phyloP scores from a whole-genome alignment of 2,797 vertebrate genomes.

The Galago senegalensis region DNA sequence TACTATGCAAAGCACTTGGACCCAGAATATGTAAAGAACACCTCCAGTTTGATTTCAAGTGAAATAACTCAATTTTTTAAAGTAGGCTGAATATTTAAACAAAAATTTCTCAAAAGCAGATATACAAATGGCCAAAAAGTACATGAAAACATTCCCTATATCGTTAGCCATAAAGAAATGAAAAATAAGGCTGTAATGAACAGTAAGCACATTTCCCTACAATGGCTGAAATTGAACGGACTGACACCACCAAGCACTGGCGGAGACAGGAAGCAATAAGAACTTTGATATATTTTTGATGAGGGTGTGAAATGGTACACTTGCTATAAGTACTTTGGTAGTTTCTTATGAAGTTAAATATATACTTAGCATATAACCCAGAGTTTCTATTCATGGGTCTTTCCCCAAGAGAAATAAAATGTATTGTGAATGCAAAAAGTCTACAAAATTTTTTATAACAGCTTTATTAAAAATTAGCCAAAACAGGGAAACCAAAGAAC shows the following conservation, averaged over 20 bases:
- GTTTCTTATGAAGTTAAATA: conserved; percentile 32
- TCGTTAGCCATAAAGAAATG: conserved; percentile 1
- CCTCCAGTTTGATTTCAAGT: not conserved
- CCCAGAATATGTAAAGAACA: not conserved
- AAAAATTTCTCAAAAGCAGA: conserved; percentile 56
- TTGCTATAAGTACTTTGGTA: not conserved
- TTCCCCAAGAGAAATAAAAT: conserved; percentile 35
- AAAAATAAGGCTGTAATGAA: conserved; percentile 42
- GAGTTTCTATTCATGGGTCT: not conserved
- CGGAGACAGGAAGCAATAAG: not conserved
- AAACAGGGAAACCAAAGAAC: conserved; percentile 1
- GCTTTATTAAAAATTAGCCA: not conserved
- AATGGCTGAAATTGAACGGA: conserved; percentile 20
- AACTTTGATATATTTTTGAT: not conserved
- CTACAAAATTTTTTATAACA: conserved; percentile 11
- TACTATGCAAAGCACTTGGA: not conserved
- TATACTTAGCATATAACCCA: not conserved
- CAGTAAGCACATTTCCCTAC: not conserved
- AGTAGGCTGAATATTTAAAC: conserved; percentile 31
- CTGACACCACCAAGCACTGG: not conserved
- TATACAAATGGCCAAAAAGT: not conserved
- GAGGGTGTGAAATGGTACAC: not conserved
- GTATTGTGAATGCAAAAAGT: not conserved
- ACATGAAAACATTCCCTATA: conserved; percentile 18
- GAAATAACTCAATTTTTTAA: not conserved